A percentile compares a stretch with the other conserved stretches of the same genome.
Evolutionary conservation across 1,140 invertebrate genomes (phyloP).

Genomic region (Drosophila nasuta): DNA sequence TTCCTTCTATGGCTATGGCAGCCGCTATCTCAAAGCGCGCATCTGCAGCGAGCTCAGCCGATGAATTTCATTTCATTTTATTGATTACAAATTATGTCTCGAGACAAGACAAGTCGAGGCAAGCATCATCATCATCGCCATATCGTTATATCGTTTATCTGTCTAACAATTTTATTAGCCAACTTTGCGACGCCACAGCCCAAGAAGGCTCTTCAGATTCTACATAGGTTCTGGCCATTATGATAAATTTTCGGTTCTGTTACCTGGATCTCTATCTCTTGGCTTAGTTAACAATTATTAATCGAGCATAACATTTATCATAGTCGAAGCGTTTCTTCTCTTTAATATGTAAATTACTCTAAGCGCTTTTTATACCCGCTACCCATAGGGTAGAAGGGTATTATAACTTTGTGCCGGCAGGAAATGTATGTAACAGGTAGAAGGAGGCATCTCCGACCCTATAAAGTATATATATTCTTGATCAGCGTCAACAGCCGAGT

Average conservation of each 20-base stretch:
- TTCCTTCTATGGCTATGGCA: conserved; percentile 22
- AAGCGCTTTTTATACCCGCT: conserved; percentile 7
- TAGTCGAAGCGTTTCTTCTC: conserved; percentile 36
- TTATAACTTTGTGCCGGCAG: too few relatives aligned
- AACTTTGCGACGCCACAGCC: conserved; percentile 33
- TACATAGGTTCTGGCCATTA: conserved; percentile 28
- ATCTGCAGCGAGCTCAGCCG: conserved; percentile 51
- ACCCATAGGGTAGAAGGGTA: too few relatives aligned
- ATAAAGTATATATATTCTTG: too few relatives aligned
- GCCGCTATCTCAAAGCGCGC: conserved; percentile 72
- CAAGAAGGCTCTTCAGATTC: neutral
- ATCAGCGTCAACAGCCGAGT: too few relatives aligned
- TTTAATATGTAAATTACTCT: conserved; percentile 71
- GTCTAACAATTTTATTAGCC: conserved; percentile 79
- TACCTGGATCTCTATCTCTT: conserved; percentile 62
- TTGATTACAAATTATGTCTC: conserved; percentile 80
- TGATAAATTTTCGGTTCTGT: conserved; percentile 32
- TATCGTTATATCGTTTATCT: conserved; percentile 53
- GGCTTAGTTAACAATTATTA: conserved; percentile 83
- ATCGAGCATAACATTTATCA: conserved; percentile 84
- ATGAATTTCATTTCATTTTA: conserved; percentile 70
- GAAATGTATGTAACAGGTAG: too few relatives aligned
- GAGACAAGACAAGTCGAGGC: conserved; percentile 30
- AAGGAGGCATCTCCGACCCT: too few relatives aligned
- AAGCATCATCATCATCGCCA: conserved; percentile 27